Base-by-base conservation (phyloP, 2,113 vertebrate genomes). In the Bufo gargarizans region DNA sequence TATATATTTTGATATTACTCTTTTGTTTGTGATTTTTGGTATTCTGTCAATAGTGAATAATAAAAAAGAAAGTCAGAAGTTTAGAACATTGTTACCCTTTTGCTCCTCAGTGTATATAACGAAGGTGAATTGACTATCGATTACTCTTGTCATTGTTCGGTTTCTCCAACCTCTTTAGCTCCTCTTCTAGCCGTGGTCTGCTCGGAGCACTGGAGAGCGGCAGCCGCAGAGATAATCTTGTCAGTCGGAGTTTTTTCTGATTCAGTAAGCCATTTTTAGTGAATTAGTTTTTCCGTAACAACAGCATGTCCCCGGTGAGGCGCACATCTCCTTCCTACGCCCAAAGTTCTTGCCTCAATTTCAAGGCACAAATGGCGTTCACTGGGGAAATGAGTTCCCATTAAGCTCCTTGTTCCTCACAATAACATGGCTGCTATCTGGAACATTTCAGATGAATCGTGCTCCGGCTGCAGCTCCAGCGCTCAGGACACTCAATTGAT, bases 281-380 rank as follows among this genome's bases (percentile, higher is more conserved):
- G 91, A 92, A 91, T 93, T 91, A 92, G 90, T 90, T 90, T 88
- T 89, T 89, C 91, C 90, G 89, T 89, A 89, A 85, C 47, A 53
- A 67, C 88, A 55, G 89, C 91, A 91, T 83, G 90, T 89, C 90
- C 82, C 89, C 90, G 88, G 88, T 89, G 79, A 86, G 89, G 90
- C 72, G 87, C 89, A 77, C 50, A 79, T 90, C 72, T 91, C 85
- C 74, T 86, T 86, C 90, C 88, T 0, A 2, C 67, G 85, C 12
- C 79, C 72, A 3, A 79, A 82, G 69, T 91, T 91, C 88, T 87
- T 78, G 79, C 6, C 86, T 88, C 81, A 16, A 49, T 92, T 91
- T 91, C 80, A 77, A 87, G 89, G 88, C 89, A 90, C 90, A 91
- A 88, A 83, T 88, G 82, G 53, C 84, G 85, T 0, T 84, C 91